Evolutionary conservation across 2,888 invertebrate species (phyloP).

Genomic region (Tethea ocularis): DNA sequence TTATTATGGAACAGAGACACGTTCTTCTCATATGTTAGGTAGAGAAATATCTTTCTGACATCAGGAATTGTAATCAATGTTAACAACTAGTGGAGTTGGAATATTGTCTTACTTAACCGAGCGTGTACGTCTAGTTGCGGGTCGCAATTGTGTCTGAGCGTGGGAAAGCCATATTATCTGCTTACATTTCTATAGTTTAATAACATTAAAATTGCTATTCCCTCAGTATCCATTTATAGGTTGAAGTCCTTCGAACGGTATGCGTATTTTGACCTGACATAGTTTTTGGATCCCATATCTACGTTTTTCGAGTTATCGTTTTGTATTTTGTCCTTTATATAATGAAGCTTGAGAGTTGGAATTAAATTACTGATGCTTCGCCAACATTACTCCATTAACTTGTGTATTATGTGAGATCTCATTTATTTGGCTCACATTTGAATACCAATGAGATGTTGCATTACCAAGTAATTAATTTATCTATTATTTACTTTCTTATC

Average conservation of each 20-base stretch:
- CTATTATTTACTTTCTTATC: not conserved
- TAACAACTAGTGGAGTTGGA: conserved; percentile 15
- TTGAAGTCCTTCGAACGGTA: conserved; percentile 1
- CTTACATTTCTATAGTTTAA: conserved; percentile 43
- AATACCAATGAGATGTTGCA: not conserved
- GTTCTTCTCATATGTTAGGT: not conserved
- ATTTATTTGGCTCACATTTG: not conserved
- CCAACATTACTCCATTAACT: not conserved
- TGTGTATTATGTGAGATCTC: not conserved
- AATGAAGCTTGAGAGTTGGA: too few relatives aligned
- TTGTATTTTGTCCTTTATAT: too few relatives aligned
- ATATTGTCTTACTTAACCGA: conserved; percentile 14
- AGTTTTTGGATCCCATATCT: not conserved
- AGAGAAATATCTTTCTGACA: conserved; percentile 1
- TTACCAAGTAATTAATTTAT: not conserved
- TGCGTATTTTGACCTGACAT: not conserved
- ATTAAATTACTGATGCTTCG: too few relatives aligned
- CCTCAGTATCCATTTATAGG: conserved; percentile 22
- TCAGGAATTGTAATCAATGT: conserved; percentile 8
- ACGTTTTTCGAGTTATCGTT: not conserved
- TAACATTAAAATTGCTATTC: conserved; percentile 39
- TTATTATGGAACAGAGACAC: not conserved
- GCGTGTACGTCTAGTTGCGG: conserved; percentile 26
- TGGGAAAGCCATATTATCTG: conserved; percentile 59
- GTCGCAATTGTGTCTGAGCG: conserved; percentile 51